Percentiles rank a stretch among this genome's conserved stretches.
Conservation (phyloP, 2,888 invertebrate genomes). For the Epinotia bilunana region DNA sequence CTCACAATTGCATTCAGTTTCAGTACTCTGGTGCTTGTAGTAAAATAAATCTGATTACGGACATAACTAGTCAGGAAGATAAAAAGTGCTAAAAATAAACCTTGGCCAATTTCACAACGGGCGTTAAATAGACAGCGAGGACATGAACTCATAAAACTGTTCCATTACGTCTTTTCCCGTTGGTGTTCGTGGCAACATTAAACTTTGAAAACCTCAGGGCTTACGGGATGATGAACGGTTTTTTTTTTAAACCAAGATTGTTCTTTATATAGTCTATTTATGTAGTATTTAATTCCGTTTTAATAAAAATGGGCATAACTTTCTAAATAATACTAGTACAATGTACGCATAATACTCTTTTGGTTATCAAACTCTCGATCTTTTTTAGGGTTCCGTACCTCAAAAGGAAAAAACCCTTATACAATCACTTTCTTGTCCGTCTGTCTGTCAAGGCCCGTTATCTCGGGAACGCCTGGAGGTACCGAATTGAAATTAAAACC, state of each 20-base stretch:
- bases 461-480: too few relatives aligned
- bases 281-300: background rate
- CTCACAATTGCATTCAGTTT: background rate
- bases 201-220: constrained; percentile 40
- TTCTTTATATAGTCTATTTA: background rate
- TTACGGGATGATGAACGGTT: constrained; percentile 18
- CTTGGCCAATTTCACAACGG: constrained; percentile 32
- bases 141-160: constrained; percentile 44
- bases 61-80: constrained; percentile 20
- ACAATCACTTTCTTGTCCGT: too few relatives aligned
- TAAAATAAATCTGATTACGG: constrained; percentile 8
- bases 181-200: constrained; percentile 38
- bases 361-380: too few relatives aligned
- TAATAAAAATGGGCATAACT: too few relatives aligned
- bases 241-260: constrained; percentile 7
- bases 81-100: constrained; percentile 34
- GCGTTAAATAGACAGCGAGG: constrained; percentile 42
- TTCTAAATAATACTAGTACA: too few relatives aligned
- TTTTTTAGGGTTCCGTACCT: too few relatives aligned
- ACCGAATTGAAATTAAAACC: too few relatives aligned
- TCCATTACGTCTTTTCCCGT: constrained; percentile 38
- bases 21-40: background rate
- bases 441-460: too few relatives aligned
- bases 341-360: too few relatives aligned
- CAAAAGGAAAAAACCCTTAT: too few relatives aligned